Evolutionary conservation across 2,797 vertebrate genomes (phyloP), one percentile per base, ranked within the genome.

Genomic region (Neosilurus mollespiculum): DNA sequence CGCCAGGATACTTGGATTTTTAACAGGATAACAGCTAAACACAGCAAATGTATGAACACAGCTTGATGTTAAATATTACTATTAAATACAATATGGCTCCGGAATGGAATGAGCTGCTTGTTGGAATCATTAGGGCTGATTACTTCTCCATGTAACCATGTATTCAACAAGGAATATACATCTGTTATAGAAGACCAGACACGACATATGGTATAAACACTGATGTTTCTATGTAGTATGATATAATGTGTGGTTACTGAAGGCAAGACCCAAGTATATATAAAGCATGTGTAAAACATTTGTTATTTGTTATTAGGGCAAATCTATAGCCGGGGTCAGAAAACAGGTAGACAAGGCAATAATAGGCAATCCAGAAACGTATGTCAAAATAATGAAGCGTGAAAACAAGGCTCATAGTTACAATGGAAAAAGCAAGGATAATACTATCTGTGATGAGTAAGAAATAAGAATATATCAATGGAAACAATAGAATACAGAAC

Each of bases 111-210:
- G 51, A 56, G 53, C 49, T 30, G 53, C 53, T 75, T 22, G 53
- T 69, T 62, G 78, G 15, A 78, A 73, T 78, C 66, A 59, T 81
- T 59, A 53, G 59, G 66, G 37, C 59, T 61, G 53, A n/a, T 30
- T 49, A 79, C 81, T 56, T 73, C 75, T 81, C 61, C 67, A 30
- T 24, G 54, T 81, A 54, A 53, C 77, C 79, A 37, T 59, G 78
- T 84, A 51, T 66, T 58, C 49, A 72, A 75, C 80, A 62, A 79
- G 37, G n/a, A 58, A 84, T 77, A 69, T 69, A 80, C 43, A 20
- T 61, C 22, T 62, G 49, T 84, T 78, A 73, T 61, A 65, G 70
- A 69, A 30, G 30, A 75, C 80, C 64, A 69, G 43, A 79, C 69
- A 8, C 4, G 22, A 11, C 73, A 30, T 2, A 78, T 49, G 22